Base-by-base conservation (phyloP, 2,888 invertebrate genomes). In the Lypha dubia region DNA sequence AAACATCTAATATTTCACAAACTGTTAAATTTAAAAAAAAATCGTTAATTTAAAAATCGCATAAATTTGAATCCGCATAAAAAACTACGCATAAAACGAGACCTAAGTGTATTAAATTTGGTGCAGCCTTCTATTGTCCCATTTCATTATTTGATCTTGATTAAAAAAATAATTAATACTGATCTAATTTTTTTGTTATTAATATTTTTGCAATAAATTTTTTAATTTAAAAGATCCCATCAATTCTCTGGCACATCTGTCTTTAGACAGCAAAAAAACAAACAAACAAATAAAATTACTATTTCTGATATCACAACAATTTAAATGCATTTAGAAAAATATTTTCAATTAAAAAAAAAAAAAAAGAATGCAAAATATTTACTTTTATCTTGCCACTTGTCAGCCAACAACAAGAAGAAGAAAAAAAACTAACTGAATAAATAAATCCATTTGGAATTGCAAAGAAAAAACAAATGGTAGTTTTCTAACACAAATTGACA, bases 321-420 rank as follows among this genome's bases (percentile, higher is more conserved):
- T 79, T 53, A 62, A 79, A 79, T 71, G 51, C 79, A 70, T 70
- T 70, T 71, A n/a, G 13, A 41, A 62, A 62, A 32, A 51, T 32
- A 35, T 68, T 49, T 71, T 79, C 70, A 79, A 79, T 79, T 79
- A 76, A 67, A 44, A 44, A 44, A 32, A n/a, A n/a, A 22, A 38
- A 9, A 49, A 24, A 44, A 4, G 6, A 44, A 58, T 56, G 56
- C 51, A 62, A 51, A 60, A 41, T 56, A 38, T 9, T 6, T 8
- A 77, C 68, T 41, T 68, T 67, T 56, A 71, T 56, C 49, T 74
- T 6, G 46, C 51, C 80, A 73, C 79, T 79, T 67, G 73, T 22
- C 51, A 68, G 51, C 44, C 51, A 35, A 35, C 4, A 53, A 1
- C 38, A 62, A 58, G n/a, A n/a, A n/a, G n/a, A n/a, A n/a, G n/a